Conservation (phyloP, 2,888 invertebrate genomes). For the Tenthredo distinguenda region DNA sequence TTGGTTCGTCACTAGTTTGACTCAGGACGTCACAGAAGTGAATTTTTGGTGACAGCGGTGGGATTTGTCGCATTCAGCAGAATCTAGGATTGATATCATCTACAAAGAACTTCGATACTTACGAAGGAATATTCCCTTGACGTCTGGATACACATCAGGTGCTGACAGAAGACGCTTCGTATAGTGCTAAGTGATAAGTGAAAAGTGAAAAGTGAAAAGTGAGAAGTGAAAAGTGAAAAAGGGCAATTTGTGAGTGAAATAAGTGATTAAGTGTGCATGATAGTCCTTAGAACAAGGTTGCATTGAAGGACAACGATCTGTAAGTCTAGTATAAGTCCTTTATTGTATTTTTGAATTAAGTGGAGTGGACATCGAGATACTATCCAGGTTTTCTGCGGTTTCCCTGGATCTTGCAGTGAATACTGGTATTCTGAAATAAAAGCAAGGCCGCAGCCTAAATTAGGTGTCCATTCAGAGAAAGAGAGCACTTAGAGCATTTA, state of each 20-base stretch:
- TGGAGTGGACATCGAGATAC: conserved; percentile 23
- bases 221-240: background rate
- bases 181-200: background rate
- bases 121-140: too few relatives aligned
- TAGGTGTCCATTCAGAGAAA: background rate
- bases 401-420: conserved; percentile 25
- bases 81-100: background rate
- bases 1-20: too few relatives aligned
- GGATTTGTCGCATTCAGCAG: background rate
- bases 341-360: background rate
- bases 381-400: conserved; percentile 37
- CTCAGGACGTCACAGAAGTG: background rate
- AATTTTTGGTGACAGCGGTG: conserved; percentile 2
- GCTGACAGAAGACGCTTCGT: background rate
- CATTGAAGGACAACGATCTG: background rate
- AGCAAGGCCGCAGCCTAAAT: conserved; percentile 15
- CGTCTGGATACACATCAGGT: background rate
- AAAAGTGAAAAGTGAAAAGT: background rate
- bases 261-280: background rate
- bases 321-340: conserved; percentile 10
- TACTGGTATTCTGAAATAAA: background rate
- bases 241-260: conserved; percentile 10
- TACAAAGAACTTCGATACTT: background rate
- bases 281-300: background rate
- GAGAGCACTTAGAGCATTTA: background rate